phyloP scores from a whole-genome alignment of 2,113 vertebrate species.

The Lates calcarifer region DNA sequence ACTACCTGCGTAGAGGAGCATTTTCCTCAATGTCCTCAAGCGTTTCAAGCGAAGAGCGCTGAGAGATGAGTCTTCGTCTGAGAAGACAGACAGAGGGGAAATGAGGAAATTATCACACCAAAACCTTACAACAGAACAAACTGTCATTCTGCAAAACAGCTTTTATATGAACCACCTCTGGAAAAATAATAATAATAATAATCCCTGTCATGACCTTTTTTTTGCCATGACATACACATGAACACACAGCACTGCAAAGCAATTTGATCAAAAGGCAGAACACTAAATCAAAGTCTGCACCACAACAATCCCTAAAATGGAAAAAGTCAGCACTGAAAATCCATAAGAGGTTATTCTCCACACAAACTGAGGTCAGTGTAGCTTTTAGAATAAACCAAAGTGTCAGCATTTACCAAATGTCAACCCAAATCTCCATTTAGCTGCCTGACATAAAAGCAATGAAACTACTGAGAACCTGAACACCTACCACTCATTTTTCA shows the following conservation, averaged over 20 bases:
- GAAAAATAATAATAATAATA: not conserved
- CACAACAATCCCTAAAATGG: conserved; percentile 8
- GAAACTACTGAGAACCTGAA: not conserved
- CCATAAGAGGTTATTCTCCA: not conserved
- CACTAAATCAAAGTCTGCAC: conserved; percentile 22
- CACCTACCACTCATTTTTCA: not conserved
- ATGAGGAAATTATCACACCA: conserved; percentile 13
- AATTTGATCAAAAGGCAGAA: conserved; percentile 45
- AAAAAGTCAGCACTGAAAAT: conserved; percentile 5
- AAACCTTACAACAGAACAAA: conserved; percentile 21
- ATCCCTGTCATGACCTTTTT: not conserved
- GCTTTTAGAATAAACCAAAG: conserved; percentile 19
- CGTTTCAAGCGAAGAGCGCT: conserved; percentile 97
- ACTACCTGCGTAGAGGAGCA: conserved; percentile 94
- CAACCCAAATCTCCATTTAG: conserved; percentile 4
- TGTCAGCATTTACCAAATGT: conserved; percentile 6
- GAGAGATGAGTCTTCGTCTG: conserved; percentile 96
- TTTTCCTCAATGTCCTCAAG: conserved; percentile 99
- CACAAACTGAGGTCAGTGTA: conserved; percentile 20
- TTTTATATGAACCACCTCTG: not conserved
- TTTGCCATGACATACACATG: not conserved
- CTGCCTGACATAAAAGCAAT: not conserved
- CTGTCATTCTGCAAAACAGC: not conserved
- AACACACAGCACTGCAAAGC: conserved; percentile 1
- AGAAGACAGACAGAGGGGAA: conserved; percentile 15